Percentiles rank a stretch among this genome's conserved stretches.
These are phyloP conservation scores for Coptotermes formosanus DNA, from an alignment of 1,140 invertebrate genomes.

Conservation along the genomic window DNA sequence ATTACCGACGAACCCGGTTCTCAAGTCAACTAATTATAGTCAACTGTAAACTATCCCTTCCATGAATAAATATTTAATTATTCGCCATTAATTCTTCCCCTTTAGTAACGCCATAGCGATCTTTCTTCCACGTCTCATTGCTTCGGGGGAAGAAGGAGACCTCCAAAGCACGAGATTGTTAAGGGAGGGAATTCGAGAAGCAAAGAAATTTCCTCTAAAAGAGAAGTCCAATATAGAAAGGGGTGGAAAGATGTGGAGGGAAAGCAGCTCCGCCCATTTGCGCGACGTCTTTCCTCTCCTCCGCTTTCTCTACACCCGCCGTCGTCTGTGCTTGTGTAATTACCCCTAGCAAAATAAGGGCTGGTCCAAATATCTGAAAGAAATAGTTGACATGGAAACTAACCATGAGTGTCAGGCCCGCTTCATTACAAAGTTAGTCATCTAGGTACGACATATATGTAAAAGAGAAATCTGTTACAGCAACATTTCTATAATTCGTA, in stretches of 20 bases:
- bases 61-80: constrained; percentile 20
- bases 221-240: constrained; percentile 18
- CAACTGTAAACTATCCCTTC: constrained; percentile 15
- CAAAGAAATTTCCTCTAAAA: constrained; percentile 4
- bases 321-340: background rate
- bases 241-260: background rate
- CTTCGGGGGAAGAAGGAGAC: constrained; percentile 4
- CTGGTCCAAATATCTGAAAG: constrained; percentile 10
- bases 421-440: background rate
- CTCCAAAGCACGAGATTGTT: background rate
- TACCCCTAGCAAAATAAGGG: constrained; percentile 17
- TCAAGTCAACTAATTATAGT: constrained; percentile 3
- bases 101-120: background rate
- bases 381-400: background rate
- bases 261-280: constrained; percentile 14
- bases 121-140: constrained; percentile 14
- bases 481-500: too few relatives aligned
- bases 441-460: too few relatives aligned
- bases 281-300: constrained; percentile 16
- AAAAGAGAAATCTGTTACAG: too few relatives aligned
- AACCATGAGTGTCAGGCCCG: too few relatives aligned
- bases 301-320: background rate
- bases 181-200: background rate
- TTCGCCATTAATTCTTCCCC: constrained; percentile 14
- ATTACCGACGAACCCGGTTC: background rate